phyloP scores from a whole-genome alignment of 2,113 vertebrate genomes.

The Xiphophorus maculatus region DNA sequence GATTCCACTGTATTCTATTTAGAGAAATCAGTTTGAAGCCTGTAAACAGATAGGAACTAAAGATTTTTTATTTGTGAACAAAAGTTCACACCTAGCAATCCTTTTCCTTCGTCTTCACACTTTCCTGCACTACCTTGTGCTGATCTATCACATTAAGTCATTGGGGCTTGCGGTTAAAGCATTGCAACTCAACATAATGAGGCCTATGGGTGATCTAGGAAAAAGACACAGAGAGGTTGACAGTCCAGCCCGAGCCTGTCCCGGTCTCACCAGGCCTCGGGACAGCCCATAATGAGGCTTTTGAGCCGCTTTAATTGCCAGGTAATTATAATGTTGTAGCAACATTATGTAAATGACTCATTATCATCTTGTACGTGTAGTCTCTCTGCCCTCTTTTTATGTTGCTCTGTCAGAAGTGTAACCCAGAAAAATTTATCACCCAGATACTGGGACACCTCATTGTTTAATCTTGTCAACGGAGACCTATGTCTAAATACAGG shows the following conservation, averaged over 20 bases:
- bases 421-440: constrained; percentile 50
- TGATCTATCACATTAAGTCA: neutral
- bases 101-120: neutral
- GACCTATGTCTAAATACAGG: constrained; percentile 56
- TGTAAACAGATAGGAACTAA: neutral
- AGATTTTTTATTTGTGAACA: neutral
- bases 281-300: constrained; percentile 73
- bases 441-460: constrained; percentile 34
- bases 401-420: constrained; percentile 59
- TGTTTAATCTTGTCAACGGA: constrained; percentile 65
- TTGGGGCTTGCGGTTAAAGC: neutral
- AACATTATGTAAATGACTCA: constrained; percentile 76
- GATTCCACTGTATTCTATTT: no score
- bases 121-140: neutral
- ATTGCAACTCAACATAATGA: constrained; percentile 31
- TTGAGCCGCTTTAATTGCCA: constrained; percentile 77
- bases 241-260: constrained; percentile 45
- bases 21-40: no score
- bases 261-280: constrained; percentile 60
- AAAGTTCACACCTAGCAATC: neutral
- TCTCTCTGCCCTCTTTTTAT: constrained; percentile 63
- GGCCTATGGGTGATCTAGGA: constrained; percentile 28
- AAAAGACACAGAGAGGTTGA: constrained; percentile 26
- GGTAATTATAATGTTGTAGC: constrained; percentile 76
- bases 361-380: constrained; percentile 66